These are phyloP conservation scores for Drosophila auraria DNA, from an alignment of 1,140 invertebrate species.

Conservation along the genomic window DNA sequence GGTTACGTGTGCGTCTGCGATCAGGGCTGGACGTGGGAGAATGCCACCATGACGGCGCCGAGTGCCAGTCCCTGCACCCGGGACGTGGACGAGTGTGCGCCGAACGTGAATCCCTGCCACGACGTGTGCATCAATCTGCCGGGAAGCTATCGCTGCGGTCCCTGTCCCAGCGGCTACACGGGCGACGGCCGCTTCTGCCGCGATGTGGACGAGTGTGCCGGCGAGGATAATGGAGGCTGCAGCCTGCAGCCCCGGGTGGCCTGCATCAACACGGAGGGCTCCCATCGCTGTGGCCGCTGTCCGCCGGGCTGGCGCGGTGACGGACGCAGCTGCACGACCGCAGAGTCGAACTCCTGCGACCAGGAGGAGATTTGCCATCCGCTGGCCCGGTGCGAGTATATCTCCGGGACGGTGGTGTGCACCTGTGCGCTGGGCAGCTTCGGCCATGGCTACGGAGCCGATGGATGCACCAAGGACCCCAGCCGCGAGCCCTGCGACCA, in stretches of 20 bases:
- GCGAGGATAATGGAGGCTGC: constrained; percentile 94
- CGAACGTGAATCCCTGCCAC: constrained; percentile 90
- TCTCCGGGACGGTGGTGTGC: constrained; percentile 89
- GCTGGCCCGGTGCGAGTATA: constrained; percentile 91
- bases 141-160: constrained; percentile 93
- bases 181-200: constrained; percentile 93
- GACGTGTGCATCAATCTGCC: constrained; percentile 93
- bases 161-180: constrained; percentile 93
- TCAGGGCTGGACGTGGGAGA: constrained; percentile 93
- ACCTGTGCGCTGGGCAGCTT: constrained; percentile 90
- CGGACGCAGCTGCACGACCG: constrained; percentile 87
- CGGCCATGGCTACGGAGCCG: constrained; percentile 87
- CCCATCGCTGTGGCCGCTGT: constrained; percentile 93
- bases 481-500: constrained; percentile 58
- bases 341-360: constrained; percentile 60
- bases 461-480: constrained; percentile 61
- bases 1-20: constrained; percentile 92
- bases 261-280: constrained; percentile 94
- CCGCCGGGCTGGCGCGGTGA: constrained; percentile 94
- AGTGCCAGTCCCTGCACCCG: constrained; percentile 87
- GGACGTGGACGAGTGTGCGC: constrained; percentile 95
- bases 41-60: constrained; percentile 85
- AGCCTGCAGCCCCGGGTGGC: constrained; percentile 90
- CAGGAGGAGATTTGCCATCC: constrained; percentile 83
- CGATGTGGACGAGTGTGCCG: constrained; percentile 95